These are phyloP conservation scores for Bedellia somnulentella DNA, from an alignment of 2,888 invertebrate species.

Conservation along the genomic window DNA sequence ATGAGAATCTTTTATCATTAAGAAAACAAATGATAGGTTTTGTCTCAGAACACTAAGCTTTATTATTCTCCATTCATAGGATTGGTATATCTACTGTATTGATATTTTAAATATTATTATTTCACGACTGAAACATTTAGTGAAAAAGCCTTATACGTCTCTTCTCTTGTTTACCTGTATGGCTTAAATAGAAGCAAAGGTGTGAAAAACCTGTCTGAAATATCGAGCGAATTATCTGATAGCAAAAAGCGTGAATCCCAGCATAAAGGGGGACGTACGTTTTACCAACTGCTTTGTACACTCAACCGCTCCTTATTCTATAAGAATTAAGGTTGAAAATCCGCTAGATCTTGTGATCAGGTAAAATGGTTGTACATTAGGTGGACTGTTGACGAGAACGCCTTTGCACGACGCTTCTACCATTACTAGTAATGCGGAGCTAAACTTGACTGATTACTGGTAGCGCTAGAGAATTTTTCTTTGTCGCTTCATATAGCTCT, in stretches of 20 bases:
- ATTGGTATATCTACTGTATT: too few species aligned
- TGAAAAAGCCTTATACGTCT: too few species aligned
- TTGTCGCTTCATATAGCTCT: slow-evolving; percentile 1
- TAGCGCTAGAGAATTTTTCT: slow-evolving; percentile 27
- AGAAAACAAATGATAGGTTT: too few species aligned
- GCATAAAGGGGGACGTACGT: slow-evolving; percentile 14
- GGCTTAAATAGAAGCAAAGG: too few species aligned
- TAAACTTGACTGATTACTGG: slow-evolving; percentile 49
- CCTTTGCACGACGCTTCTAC: slow-evolving; percentile 15
- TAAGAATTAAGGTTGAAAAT: neutral
- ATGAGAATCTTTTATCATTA: too few species aligned
- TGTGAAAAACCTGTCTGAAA: too few species aligned
- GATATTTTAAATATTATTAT: too few species aligned
- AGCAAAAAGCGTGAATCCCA: slow-evolving; percentile 17
- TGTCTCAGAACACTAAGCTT: too few species aligned
- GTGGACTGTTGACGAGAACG: slow-evolving; percentile 7
- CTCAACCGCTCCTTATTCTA: neutral
- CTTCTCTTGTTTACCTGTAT: too few species aligned
- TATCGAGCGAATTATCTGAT: slow-evolving; percentile 17
- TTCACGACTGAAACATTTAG: too few species aligned
- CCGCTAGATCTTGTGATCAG: neutral
- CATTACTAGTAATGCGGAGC: slow-evolving; percentile 45
- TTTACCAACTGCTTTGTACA: neutral
- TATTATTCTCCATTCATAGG: too few species aligned
- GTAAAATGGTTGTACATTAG: slow-evolving; percentile 1